Conservation (phyloP, 2,113 vertebrate species). For the Girardinichthys multiradiatus region DNA sequence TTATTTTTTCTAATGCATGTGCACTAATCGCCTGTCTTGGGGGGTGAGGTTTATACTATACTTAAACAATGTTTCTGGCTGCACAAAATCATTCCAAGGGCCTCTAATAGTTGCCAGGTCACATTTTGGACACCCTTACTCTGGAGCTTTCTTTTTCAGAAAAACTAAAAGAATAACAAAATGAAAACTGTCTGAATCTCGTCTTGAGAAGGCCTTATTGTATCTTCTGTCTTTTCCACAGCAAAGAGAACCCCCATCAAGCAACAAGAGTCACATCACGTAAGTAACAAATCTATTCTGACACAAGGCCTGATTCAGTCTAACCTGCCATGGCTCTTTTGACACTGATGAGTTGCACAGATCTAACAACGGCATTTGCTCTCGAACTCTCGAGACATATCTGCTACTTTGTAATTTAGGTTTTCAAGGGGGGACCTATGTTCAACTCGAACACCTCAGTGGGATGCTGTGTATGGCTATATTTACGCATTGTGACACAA, state of each 20-base stretch:
- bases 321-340: slow-evolving; percentile 41
- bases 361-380: slow-evolving; percentile 43
- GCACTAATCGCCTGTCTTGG: not conserved
- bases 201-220: not conserved
- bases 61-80: not conserved
- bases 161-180: no score
- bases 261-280: slow-evolving; percentile 80
- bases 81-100: not conserved
- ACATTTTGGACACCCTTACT: not conserved
- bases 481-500: slow-evolving; percentile 27
- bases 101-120: not conserved
- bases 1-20: not conserved
- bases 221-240: slow-evolving; percentile 65
- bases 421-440: slow-evolving; percentile 18
- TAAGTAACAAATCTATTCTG: slow-evolving; percentile 70
- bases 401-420: slow-evolving; percentile 18
- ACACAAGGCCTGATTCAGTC: slow-evolving; percentile 68
- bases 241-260: slow-evolving; percentile 77
- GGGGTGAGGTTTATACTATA: not conserved
- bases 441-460: slow-evolving; percentile 9
- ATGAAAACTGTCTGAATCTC: not conserved
- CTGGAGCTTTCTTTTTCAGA: not conserved
- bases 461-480: slow-evolving; percentile 7
- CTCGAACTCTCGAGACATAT: slow-evolving; percentile 25
- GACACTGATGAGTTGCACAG: slow-evolving; percentile 45